Conservation (phyloP, 2,113 vertebrate species). For the Aegypius monachus region DNA sequence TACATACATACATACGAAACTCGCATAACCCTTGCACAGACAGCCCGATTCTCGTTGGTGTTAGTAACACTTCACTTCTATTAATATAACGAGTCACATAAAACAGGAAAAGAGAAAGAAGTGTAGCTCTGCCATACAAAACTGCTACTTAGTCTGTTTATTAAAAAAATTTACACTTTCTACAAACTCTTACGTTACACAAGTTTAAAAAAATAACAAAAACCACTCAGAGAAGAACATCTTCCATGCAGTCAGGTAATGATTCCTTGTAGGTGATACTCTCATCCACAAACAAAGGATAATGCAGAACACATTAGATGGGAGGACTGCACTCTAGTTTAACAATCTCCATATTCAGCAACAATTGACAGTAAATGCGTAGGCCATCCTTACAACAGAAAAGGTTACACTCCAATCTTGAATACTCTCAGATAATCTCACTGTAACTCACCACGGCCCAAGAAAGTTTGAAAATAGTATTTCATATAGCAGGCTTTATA, state of each 20-base stretch:
- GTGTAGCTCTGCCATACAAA: not conserved
- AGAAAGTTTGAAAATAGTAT: not conserved
- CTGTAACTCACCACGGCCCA: not conserved
- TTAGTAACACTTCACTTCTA: not conserved
- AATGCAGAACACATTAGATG: not conserved
- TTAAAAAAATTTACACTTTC: not conserved
- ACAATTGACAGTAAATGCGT: not conserved
- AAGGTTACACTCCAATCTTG: not conserved
- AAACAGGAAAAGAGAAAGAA: not conserved
- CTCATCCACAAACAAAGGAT: not conserved
- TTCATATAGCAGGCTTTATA: not conserved
- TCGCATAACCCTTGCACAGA: not conserved
- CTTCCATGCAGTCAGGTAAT: not conserved
- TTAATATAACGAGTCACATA: not conserved
- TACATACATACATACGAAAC: not conserved
- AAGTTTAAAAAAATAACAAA: not conserved
- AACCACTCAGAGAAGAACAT: not conserved
- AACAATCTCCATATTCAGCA: not conserved
- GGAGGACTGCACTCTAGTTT: not conserved
- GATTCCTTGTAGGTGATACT: not conserved
- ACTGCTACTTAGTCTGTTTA: not conserved
- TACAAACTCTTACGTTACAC: not conserved
- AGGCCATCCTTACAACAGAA: not conserved
- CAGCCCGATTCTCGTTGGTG: not conserved
- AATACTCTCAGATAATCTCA: not conserved